These are phyloP conservation scores for Thinocorus orbignyianus DNA, from an alignment of 2,113 vertebrate genomes.

Conservation along the genomic window DNA sequence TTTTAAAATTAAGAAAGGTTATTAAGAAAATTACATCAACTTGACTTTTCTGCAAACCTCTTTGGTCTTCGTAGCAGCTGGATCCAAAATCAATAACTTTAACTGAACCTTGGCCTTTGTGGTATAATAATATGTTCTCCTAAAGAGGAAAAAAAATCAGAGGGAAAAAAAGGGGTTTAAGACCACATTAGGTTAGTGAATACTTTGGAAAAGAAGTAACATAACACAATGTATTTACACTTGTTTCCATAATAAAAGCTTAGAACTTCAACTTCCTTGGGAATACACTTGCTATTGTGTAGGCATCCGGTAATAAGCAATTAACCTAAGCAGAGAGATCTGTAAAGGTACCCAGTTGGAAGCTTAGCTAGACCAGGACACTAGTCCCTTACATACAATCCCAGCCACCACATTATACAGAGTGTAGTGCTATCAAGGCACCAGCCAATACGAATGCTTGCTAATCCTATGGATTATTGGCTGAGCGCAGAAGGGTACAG, in stretches of 20 bases:
- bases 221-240: background rate
- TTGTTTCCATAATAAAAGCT: background rate
- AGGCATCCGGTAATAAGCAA: background rate
- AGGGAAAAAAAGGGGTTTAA: background rate
- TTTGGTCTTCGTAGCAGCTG: constrained; percentile 93
- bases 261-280: background rate
- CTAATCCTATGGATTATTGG: background rate
- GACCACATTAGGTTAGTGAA: background rate
- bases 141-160: constrained; percentile 44
- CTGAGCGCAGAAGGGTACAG: background rate
- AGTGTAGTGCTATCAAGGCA: background rate
- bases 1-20: constrained; percentile 34
- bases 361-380: background rate
- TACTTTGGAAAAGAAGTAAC: background rate
- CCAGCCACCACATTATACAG: too few species aligned
- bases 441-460: background rate
- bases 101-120: constrained; percentile 88
- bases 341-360: background rate
- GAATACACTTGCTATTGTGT: background rate
- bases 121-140: constrained; percentile 92
- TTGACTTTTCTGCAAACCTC: constrained; percentile 79
- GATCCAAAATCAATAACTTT: constrained; percentile 98
- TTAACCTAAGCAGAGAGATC: background rate
- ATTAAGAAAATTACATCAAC: constrained; percentile 67
- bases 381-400: background rate